Evolutionary conservation across 2,797 vertebrate species (phyloP).

Genomic region (Mareca penelope): DNA sequence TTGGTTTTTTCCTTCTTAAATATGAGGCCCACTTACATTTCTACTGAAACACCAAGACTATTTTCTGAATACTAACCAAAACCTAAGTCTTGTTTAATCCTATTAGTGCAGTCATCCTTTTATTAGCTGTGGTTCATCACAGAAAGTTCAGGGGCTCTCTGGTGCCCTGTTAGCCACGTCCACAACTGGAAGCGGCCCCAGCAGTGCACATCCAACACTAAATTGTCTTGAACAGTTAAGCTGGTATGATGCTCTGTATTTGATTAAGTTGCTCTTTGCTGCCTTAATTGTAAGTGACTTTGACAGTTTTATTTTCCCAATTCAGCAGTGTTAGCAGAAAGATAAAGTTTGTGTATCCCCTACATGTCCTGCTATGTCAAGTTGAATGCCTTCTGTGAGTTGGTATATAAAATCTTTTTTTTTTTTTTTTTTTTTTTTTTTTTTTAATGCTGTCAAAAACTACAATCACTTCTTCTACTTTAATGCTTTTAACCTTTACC

Average conservation of each 20-base stretch:
- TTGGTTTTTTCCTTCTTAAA: background rate
- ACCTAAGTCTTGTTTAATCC: background rate
- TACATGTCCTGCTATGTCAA: background rate
- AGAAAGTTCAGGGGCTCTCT: background rate
- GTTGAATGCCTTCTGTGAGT: background rate
- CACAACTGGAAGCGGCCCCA: background rate
- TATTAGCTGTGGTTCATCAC: background rate
- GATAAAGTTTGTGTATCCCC: background rate
- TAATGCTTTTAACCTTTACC: background rate
- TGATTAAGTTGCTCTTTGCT: slow-evolving; percentile 11
- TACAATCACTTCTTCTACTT: background rate
- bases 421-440: too few species aligned
- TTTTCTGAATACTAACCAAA: background rate
- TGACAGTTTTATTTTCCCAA: slow-evolving; percentile 36
- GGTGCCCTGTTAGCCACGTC: background rate
- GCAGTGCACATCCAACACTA: background rate
- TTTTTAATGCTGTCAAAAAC: background rate
- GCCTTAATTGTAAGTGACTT: slow-evolving; percentile 46
- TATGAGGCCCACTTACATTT: background rate
- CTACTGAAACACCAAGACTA: background rate
- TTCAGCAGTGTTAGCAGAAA: background rate
- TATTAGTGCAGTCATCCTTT: background rate
- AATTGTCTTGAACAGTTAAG: background rate
- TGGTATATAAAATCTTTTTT: background rate
- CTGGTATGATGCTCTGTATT: background rate